phyloP scores from a whole-genome alignment of 2,797 vertebrate genomes.

The Pangasius sanitwongsei region DNA sequence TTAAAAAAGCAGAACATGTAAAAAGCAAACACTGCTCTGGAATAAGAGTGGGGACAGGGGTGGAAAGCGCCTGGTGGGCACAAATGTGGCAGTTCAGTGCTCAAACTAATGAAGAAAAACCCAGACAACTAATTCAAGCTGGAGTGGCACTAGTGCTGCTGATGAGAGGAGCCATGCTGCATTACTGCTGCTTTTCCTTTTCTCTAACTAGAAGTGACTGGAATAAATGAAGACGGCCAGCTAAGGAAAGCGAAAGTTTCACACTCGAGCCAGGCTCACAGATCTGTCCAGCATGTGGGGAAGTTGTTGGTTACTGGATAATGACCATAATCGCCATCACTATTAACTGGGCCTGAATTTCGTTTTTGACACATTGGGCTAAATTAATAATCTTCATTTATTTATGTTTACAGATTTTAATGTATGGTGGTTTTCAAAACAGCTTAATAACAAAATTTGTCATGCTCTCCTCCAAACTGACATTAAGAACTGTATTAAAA shows the following conservation, averaged over 20 bases:
- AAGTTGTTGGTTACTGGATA: not conserved
- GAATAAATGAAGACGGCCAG: constrained; percentile 12
- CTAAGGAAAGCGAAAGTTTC: constrained; percentile 13
- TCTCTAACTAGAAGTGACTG: constrained; percentile 8
- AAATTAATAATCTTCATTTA: no score
- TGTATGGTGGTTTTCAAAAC: no score
- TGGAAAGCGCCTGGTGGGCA: constrained; percentile 14
- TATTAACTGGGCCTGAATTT: no score
- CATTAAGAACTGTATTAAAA: no score
- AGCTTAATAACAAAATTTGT: no score
- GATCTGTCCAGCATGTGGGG: not conserved
- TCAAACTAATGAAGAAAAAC: constrained; percentile 54
- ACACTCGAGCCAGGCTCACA: not conserved
- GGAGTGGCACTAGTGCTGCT: constrained; percentile 25
- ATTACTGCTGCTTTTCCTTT: constrained; percentile 25
- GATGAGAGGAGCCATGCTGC: constrained; percentile 28
- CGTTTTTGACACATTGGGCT: no score
- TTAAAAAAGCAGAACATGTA: not conserved
- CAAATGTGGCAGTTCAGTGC: constrained; percentile 15
- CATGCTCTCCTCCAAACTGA: no score
- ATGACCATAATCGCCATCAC: not conserved
- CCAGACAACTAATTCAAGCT: constrained; percentile 22
- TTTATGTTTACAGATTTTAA: no score
- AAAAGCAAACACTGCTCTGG: constrained; percentile 51
- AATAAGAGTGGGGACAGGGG: constrained; percentile 35